These are phyloP conservation scores for Diogma glabrata DNA, from an alignment of 2,888 invertebrate species.

Conservation along the genomic window DNA sequence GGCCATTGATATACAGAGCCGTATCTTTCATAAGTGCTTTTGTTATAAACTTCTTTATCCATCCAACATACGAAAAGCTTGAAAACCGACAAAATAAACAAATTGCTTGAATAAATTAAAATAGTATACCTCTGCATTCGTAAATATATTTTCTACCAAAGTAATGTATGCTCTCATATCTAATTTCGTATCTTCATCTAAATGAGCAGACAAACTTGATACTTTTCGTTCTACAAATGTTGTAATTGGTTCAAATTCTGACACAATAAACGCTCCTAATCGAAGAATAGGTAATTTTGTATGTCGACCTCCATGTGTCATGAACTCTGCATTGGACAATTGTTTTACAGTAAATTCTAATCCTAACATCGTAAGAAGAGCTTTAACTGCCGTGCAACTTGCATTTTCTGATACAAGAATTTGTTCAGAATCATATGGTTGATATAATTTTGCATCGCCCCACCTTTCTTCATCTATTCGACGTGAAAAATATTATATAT, in stretches of 20 bases:
- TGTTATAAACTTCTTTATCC: slow-evolving; percentile 63
- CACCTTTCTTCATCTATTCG: slow-evolving; percentile 72
- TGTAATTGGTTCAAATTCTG: slow-evolving; percentile 86
- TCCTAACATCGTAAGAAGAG: slow-evolving; percentile 83
- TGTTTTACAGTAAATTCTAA: slow-evolving; percentile 72
- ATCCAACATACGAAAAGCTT: slow-evolving; percentile 83
- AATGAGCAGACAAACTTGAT: slow-evolving; percentile 54
- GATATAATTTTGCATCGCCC: slow-evolving; percentile 79
- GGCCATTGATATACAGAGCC: slow-evolving; percentile 93
- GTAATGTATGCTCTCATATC: slow-evolving; percentile 93
- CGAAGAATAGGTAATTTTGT: slow-evolving; percentile 78
- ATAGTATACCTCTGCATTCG: slow-evolving; percentile 69
- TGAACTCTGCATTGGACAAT: slow-evolving; percentile 85
- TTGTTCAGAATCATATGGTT: slow-evolving; percentile 88
- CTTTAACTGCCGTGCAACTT: slow-evolving; percentile 84
- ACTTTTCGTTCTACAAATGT: slow-evolving; percentile 80
- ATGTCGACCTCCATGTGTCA: slow-evolving; percentile 80
- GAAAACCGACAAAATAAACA: slow-evolving; percentile 20
- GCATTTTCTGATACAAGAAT: slow-evolving; percentile 89
- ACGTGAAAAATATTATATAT: slow-evolving; percentile 23
- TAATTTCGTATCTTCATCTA: slow-evolving; percentile 65
- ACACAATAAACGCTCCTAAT: slow-evolving; percentile 76
- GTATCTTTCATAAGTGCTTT: slow-evolving; percentile 73
- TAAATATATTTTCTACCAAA: slow-evolving; percentile 75
- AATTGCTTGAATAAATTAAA: slow-evolving; percentile 10